Evolutionary conservation across 2,888 invertebrate genomes (phyloP).

Genomic region (Lithosia quadra): DNA sequence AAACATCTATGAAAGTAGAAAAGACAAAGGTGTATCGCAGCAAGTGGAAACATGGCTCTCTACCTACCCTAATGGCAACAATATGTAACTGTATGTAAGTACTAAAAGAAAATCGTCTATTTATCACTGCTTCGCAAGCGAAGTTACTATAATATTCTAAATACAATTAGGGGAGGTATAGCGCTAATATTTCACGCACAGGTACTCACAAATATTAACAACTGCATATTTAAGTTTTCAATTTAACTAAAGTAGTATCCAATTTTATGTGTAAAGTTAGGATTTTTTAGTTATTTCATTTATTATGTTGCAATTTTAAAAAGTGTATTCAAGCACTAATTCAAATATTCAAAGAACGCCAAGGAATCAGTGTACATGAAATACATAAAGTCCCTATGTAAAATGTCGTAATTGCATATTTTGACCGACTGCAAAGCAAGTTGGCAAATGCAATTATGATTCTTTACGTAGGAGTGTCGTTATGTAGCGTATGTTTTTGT

Average conservation of each 20-base stretch:
- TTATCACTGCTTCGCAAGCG: neutral
- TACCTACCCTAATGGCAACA: neutral
- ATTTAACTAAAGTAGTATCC: neutral
- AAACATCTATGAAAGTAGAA: no score
- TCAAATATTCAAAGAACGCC: no score
- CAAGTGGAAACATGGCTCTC: neutral
- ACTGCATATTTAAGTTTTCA: slow-evolving; percentile 1
- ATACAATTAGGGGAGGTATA: neutral
- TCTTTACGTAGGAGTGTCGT: no score
- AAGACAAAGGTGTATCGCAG: no score
- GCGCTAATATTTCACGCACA: neutral
- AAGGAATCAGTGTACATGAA: neutral
- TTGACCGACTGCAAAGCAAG: neutral
- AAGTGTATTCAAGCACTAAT: neutral
- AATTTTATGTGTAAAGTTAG: neutral
- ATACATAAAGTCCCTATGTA: no score
- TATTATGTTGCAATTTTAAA: neutral
- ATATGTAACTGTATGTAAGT: neutral
- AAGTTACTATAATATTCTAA: neutral
- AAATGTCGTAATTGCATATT: neutral
- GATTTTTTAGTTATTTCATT: neutral
- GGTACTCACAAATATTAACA: neutral
- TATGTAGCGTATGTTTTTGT: no score
- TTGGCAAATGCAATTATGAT: neutral
- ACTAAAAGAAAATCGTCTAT: neutral